These are phyloP conservation scores for Psammodynastes pulverulentus DNA, from an alignment of 2,113 vertebrate genomes.

Conservation along the genomic window DNA sequence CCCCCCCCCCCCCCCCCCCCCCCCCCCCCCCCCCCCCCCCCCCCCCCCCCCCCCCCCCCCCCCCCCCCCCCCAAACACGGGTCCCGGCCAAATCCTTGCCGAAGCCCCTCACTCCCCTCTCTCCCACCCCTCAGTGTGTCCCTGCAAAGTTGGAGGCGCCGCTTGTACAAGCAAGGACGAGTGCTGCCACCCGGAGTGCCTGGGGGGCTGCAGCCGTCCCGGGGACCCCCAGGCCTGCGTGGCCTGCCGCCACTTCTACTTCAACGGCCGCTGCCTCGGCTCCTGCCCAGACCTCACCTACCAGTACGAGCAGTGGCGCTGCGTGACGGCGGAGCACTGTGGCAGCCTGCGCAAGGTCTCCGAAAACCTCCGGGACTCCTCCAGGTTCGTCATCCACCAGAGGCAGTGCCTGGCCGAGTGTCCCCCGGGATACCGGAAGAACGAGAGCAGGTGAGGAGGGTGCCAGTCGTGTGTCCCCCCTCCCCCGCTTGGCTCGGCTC, in stretches of 20 bases:
- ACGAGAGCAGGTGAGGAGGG: conserved; percentile 69
- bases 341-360: conserved; percentile 71
- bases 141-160: conserved; percentile 41
- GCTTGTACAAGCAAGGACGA: conserved; percentile 60
- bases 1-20: no score
- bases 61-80: no score
- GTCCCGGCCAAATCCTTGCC: no score
- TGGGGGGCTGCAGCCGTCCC: conserved; percentile 71
- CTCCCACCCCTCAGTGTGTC: conserved; percentile 61
- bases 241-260: conserved; percentile 76
- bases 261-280: conserved; percentile 68
- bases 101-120: background rate
- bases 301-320: conserved; percentile 77
- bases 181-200: conserved; percentile 75
- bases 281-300: conserved; percentile 73
- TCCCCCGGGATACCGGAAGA: conserved; percentile 73
- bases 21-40: no score
- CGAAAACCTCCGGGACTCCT: conserved; percentile 59
- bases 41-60: no score
- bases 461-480: background rate
- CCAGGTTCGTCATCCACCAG: conserved; percentile 73
- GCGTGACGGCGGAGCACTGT: conserved; percentile 70
- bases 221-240: conserved; percentile 63
- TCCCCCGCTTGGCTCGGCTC: background rate
- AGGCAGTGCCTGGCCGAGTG: conserved; percentile 68